These are phyloP conservation scores for Rhabdornis inornatus DNA, from an alignment of 2,113 vertebrate species.

Conservation along the genomic window DNA sequence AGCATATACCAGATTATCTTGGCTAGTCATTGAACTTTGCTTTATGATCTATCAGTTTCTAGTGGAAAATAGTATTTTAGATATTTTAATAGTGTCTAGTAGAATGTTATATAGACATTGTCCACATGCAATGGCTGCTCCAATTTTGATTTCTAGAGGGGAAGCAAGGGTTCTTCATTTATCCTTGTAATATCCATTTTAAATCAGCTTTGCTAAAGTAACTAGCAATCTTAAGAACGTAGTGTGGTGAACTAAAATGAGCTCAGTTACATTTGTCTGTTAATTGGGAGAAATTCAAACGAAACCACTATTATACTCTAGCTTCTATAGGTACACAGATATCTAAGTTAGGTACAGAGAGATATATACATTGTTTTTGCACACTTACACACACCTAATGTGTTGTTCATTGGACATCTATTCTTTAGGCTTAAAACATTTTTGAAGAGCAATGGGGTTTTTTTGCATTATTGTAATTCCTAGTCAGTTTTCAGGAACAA, in stretches of 20 bases:
- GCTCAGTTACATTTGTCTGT: background rate
- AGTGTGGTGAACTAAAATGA: background rate
- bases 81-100: background rate
- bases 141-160: background rate
- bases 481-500: background rate
- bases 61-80: background rate
- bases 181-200: background rate
- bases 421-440: background rate
- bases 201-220: background rate
- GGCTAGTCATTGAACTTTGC: background rate
- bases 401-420: background rate
- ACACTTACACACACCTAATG: fast-evolving
- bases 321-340: background rate
- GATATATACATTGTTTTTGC: background rate
- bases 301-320: background rate
- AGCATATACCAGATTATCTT: background rate
- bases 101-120: background rate
- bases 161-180: background rate
- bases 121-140: background rate
- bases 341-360: background rate
- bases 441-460: background rate
- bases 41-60: background rate
- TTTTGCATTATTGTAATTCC: background rate
- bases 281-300: background rate
- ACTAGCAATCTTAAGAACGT: background rate